Conservation (phyloP, 2,888 invertebrate genomes). For the Aphodius sticticus region DNA sequence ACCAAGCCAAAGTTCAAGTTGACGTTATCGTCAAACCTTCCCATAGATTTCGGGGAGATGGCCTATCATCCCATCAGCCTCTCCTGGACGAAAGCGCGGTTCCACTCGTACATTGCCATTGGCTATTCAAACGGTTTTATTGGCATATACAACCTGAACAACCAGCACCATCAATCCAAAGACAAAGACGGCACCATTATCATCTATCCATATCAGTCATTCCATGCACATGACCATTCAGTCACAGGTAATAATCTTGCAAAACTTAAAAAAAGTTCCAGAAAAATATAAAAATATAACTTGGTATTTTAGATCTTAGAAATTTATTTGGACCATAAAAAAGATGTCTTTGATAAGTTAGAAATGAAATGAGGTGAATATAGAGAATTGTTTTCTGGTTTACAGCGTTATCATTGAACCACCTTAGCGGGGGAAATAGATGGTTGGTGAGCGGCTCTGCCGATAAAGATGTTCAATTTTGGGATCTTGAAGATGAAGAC, state of each 20-base stretch:
- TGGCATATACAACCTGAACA: slow-evolving; percentile 69
- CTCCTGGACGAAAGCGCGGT: slow-evolving; percentile 61
- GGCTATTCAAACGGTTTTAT: slow-evolving; percentile 74
- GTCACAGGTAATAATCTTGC: slow-evolving; percentile 64
- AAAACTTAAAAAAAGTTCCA: neutral
- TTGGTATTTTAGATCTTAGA: no score
- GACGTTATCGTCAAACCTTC: slow-evolving; percentile 47
- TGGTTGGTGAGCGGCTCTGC: slow-evolving; percentile 72
- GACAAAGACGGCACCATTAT: slow-evolving; percentile 57
- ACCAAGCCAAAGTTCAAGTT: slow-evolving; percentile 63
- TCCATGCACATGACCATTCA: slow-evolving; percentile 66
- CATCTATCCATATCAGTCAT: slow-evolving; percentile 67
- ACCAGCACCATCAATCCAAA: slow-evolving; percentile 63
- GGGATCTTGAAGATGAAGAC: slow-evolving; percentile 68
- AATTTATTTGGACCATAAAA: no score
- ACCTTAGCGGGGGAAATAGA: slow-evolving; percentile 65
- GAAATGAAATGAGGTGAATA: neutral
- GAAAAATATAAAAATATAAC: neutral
- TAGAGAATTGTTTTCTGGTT: slow-evolving; percentile 17
- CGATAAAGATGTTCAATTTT: slow-evolving; percentile 73
- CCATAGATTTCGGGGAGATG: slow-evolving; percentile 47
- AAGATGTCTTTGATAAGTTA: no score
- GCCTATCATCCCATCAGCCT: slow-evolving; percentile 63
- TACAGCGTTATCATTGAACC: slow-evolving; percentile 59
- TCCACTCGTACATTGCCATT: slow-evolving; percentile 67